phyloP scores from a whole-genome alignment of 2,888 invertebrate genomes.

The Flexamia atlantica region DNA sequence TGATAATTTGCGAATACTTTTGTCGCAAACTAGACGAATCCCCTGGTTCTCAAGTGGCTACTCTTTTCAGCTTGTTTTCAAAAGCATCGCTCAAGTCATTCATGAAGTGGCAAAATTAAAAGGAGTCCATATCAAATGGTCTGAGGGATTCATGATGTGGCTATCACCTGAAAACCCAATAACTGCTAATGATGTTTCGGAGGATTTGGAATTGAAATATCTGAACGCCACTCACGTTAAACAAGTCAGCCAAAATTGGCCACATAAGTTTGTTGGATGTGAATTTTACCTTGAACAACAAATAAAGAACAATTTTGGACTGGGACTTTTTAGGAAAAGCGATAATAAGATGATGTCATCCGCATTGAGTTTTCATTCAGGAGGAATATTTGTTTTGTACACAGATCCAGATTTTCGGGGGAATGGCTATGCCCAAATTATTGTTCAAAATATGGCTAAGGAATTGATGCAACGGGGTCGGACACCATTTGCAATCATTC shows the following conservation, averaged over 20 bases:
- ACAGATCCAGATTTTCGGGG: neutral
- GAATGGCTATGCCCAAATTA: neutral
- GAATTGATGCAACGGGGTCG: neutral
- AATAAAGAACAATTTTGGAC: neutral
- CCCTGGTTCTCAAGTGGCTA: neutral
- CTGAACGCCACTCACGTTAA: neutral
- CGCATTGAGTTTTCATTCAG: constrained; percentile 6
- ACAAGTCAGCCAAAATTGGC: neutral
- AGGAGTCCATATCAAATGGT: neutral
- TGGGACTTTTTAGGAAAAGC: constrained; percentile 20
- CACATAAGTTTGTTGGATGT: neutral
- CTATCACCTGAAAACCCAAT: neutral
- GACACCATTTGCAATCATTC: neutral
- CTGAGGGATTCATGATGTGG: neutral
- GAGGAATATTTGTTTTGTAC: constrained; percentile 16
- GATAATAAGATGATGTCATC: constrained; percentile 9
- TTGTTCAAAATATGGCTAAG: neutral
- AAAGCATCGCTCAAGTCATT: neutral
- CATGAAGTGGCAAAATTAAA: neutral
- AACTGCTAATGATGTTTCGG: neutral
- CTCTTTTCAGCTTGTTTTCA: neutral
- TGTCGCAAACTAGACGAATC: neutral
- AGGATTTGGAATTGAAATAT: neutral
- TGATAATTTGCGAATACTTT: neutral
- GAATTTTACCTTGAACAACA: neutral